These are phyloP conservation scores for Labia minor DNA, from an alignment of 2,888 invertebrate species.

Conservation along the genomic window DNA sequence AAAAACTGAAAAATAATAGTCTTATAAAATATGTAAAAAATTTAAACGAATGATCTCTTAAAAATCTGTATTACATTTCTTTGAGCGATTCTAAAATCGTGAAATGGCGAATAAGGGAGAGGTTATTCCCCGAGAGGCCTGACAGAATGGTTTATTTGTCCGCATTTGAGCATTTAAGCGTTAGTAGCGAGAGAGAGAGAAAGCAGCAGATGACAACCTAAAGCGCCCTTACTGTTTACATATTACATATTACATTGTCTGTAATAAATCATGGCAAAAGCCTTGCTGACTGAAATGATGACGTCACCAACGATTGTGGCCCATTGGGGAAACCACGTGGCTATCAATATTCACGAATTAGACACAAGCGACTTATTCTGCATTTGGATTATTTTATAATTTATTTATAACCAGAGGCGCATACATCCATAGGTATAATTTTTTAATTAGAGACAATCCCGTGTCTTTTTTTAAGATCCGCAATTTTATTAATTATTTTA, in stretches of 20 bases:
- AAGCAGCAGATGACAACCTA: background rate
- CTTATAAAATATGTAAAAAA: no score
- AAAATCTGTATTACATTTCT: no score
- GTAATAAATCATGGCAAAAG: conserved; percentile 13
- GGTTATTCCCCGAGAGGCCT: no score
- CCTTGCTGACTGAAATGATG: background rate
- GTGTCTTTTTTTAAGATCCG: background rate
- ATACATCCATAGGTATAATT: background rate
- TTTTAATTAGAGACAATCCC: conserved; percentile 4
- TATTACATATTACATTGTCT: background rate
- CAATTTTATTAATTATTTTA: conserved; percentile 1
- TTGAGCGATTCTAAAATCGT: no score
- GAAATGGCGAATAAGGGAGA: no score
- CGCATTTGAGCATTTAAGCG: no score
- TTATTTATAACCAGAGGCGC: background rate
- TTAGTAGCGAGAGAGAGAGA: no score
- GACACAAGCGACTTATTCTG: conserved; percentile 13
- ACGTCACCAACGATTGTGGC: background rate
- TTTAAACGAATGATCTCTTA: no score
- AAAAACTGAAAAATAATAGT: no score
- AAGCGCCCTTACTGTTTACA: background rate
- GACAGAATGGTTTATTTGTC: no score
- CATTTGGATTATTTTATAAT: background rate
- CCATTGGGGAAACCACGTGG: conserved; percentile 7
- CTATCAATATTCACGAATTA: conserved; percentile 7